Evolutionary conservation across 2,888 invertebrate genomes (phyloP), one percentile per base, ranked within the genome.

Genomic region (Lasioglossum pauxillum): DNA sequence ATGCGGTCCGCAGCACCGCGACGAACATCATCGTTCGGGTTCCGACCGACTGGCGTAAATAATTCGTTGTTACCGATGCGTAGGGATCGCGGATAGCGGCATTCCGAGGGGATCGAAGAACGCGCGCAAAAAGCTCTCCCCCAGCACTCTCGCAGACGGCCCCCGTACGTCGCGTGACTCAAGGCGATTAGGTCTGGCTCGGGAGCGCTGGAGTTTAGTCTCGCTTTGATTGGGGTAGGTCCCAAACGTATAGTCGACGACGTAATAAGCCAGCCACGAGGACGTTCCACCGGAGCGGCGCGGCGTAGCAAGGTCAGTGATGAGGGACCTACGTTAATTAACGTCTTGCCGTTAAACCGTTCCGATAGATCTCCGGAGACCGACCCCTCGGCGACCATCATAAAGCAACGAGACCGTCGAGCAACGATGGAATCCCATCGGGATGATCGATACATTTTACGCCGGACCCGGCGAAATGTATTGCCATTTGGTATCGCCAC

Each of bases 221-320:
- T 88, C 86, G 87, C 90, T 91, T 92, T 92, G 91, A 92, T 93
- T 93, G 93, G 92, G 93, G 91, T 93, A 93, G 93, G 93, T 92
- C 90, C 84, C 91, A 90, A 89, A 90, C 86, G 90, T 87, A 89
- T 87, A 88, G 81, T 86, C 87, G 85, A 81, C 86, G 87, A 85
- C 87, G 87, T 91, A 89, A 91, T 85, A 85, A 80, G 84, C 85
- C 82, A 53, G 77, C 74, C 82, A 44, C 64, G 69, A 88, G 84
- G 71, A 83, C 78, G 81, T 82, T 89, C 78, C 79, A 79, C 69
- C 67, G 53, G 10, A 3, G 49, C 49, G 23, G 53, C n/a, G 49
- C 49, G 23, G 53, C n/a, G 85, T 86, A 78, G 88, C 86, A 88
- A 92, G 92, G 91, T 92, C 92, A 92, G 91, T 90, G 85, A 90